Evolutionary conservation across 2,113 vertebrate genomes (phyloP), one percentile per base, ranked within the genome.

Genomic region (Cavia porcellus): DNA sequence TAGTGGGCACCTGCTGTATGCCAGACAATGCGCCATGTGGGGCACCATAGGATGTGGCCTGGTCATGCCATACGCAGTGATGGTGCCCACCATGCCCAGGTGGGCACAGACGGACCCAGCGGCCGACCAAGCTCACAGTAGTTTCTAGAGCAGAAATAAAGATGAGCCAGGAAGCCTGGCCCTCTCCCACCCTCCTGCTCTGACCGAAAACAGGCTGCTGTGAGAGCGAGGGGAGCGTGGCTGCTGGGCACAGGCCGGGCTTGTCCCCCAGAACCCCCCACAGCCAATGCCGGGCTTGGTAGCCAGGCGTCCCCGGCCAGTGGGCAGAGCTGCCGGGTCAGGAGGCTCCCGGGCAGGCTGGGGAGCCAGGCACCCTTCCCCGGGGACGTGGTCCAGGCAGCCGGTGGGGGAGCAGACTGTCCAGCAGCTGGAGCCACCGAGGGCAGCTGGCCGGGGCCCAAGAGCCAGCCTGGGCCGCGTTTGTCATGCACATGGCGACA

Each of bases 401-500:
- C 50, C 2, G 70, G 25, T 13, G 55, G 55, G 45, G 32, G 22
- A 11, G 22, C 20, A 19, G 93, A 28, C 0, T 8, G 19, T 45
- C 50, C 64, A 47, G 75, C 75, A 38, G 94, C 97, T 96, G 15
- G 95, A 86, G 92, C 90, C 94, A 88, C 94, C 32, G 9, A 55
- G 57, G 92, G 94, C 1, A 62, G 92, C 89, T 88, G 79, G 96
- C 83, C 4, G 0, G 8, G 13, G 38, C 68, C 90, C 94, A 93
- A 22, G 19, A 47, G 90, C 94, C 74, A 7, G 38, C 32, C 25
- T 2, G 42, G 38, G 84, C 17, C 80, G 92, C 62, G 17, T 95
- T 89, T 90, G 92, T 61, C 81, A 95, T 86, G 92, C 92, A 95
- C 86, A 94, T 61, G n/a, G 77, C 6, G 86, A 57, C 72, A 7